Conservation (phyloP, 2,113 vertebrate genomes). For the Aplodontia rufa region DNA sequence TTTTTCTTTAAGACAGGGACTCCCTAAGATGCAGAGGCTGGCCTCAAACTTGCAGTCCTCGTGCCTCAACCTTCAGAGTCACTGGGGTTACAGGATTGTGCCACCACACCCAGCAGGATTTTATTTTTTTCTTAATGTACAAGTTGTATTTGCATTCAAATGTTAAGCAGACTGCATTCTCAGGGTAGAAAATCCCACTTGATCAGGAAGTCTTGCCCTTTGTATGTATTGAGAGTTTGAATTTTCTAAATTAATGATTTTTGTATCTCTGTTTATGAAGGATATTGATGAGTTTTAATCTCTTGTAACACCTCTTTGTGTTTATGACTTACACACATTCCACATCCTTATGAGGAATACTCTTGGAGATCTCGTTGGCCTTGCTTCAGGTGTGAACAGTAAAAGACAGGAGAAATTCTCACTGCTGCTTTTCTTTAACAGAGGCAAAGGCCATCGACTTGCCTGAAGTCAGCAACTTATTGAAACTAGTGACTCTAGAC, state of each 20-base stretch:
- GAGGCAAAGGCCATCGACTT: not conserved
- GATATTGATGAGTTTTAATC: not conserved
- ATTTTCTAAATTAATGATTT: not conserved
- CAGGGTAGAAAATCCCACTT: not conserved
- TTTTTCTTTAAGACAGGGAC: too few relatives aligned
- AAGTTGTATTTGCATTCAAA: not conserved
- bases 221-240: not conserved
- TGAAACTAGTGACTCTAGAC: not conserved
- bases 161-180: not conserved
- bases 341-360: not conserved
- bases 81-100: too few relatives aligned
- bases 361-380: not conserved
- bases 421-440: not conserved
- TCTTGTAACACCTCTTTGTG: not conserved
- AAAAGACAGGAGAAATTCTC: not conserved
- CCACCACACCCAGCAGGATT: not conserved
- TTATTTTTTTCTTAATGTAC: not conserved
- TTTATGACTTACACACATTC: not conserved
- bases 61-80: too few relatives aligned
- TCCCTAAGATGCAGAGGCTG: too few relatives aligned
- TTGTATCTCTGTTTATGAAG: not conserved
- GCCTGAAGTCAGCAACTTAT: not conserved
- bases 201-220: not conserved
- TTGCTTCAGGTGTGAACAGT: not conserved
- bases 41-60: too few relatives aligned